phyloP scores from a whole-genome alignment of 2,797 vertebrate species.

The Steatocranus sp. region DNA sequence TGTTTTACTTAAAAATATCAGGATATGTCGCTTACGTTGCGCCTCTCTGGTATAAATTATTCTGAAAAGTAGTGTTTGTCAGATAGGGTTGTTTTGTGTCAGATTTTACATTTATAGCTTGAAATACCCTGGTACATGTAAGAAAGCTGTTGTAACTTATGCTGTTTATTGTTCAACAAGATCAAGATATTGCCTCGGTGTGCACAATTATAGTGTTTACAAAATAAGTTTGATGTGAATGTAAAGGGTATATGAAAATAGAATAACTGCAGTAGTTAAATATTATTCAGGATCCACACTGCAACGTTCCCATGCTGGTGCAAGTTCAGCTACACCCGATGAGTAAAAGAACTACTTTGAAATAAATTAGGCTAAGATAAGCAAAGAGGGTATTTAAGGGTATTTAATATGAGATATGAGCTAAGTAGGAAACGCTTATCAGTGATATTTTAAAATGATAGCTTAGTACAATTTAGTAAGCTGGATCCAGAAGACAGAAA shows the following conservation, averaged over 20 bases:
- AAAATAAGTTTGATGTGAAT: not conserved
- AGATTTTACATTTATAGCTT: not conserved
- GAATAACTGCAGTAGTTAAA: not conserved
- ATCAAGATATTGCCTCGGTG: not conserved
- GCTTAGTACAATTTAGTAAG: not conserved
- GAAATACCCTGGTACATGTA: not conserved
- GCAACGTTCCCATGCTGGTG: not conserved
- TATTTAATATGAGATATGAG: not conserved
- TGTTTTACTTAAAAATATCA: not conserved
- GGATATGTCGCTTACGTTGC: not conserved
- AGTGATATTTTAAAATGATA: constrained; percentile 11
- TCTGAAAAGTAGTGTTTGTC: not conserved
- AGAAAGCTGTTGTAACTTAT: not conserved
- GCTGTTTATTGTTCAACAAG: not conserved
- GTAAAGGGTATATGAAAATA: not conserved
- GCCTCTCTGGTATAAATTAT: not conserved
- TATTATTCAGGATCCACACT: not conserved
- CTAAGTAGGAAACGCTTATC: not conserved
- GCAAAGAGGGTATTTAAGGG: constrained; percentile 8
- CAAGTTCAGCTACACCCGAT: not conserved
- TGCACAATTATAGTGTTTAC: not conserved
- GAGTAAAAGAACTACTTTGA: not conserved
- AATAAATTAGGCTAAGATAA: constrained; percentile 16
- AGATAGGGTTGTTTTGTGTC: not conserved
- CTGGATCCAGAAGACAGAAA: not conserved